Evolutionary conservation across 1,140 invertebrate genomes (phyloP).

Genomic region (Ceratosolen fusciceps): DNA sequence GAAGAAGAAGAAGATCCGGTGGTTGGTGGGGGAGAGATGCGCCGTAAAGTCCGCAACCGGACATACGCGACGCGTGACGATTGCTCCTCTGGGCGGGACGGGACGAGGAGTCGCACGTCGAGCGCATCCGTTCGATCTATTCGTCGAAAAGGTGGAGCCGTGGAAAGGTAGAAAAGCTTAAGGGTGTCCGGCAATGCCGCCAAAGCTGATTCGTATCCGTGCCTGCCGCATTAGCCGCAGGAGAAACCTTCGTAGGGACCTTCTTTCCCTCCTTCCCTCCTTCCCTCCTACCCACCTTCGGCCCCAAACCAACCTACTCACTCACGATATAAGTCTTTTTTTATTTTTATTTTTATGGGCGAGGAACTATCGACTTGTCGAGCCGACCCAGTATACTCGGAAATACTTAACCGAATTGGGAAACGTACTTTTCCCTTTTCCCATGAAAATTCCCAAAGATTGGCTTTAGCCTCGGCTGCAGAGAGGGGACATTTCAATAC

Average conservation of each 20-base stretch:
- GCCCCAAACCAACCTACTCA: too few relatives aligned
- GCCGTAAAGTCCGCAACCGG: not conserved
- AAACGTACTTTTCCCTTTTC: not conserved
- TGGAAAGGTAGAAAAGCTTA: not conserved
- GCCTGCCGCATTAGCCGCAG: not conserved
- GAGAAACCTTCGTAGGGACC: not conserved
- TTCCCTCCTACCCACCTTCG: not conserved
- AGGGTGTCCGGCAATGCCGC: not conserved
- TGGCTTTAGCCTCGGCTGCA: not conserved
- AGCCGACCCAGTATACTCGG: not conserved
- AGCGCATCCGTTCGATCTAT: not conserved
- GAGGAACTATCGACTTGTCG: not conserved
- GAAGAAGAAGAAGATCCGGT: not conserved
- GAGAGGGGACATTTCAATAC: too few relatives aligned
- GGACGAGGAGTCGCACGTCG: not conserved
- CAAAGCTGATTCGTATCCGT: not conserved
- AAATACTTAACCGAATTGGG: not conserved
- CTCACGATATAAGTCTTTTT: not conserved
- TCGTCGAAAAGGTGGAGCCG: not conserved
- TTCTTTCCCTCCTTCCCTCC: not conserved
- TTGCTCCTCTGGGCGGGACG: not conserved
- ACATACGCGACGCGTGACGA: not conserved
- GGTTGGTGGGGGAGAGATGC: not conserved
- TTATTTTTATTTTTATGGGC: not conserved
- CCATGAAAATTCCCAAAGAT: not conserved